Conservation (phyloP, 2,888 invertebrate species). For the Spicauda simplicius region DNA sequence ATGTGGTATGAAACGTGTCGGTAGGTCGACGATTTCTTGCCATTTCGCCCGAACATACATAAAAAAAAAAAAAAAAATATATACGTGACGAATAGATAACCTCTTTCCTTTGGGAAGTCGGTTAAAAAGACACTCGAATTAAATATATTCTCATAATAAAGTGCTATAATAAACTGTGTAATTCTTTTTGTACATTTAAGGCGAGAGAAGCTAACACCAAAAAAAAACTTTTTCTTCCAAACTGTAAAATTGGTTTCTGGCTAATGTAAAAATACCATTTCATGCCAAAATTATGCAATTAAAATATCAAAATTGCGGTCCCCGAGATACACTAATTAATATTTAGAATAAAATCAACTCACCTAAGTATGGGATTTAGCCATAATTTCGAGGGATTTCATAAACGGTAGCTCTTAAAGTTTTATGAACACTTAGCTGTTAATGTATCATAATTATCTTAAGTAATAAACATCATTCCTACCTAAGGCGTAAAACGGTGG, state of each 20-base stretch:
- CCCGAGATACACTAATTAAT: slow-evolving; percentile 1
- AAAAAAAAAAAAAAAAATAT: too few species aligned
- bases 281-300: slow-evolving; percentile 13
- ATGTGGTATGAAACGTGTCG: too few species aligned
- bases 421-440: slow-evolving; percentile 13
- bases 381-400: slow-evolving; percentile 5
- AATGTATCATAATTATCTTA: not conserved
- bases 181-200: too few species aligned
- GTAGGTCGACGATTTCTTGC: too few species aligned
- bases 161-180: too few species aligned
- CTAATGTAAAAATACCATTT: slow-evolving; percentile 27
- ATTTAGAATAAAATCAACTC: slow-evolving; percentile 4
- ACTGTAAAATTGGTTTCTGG: slow-evolving; percentile 13
- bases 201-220: too few species aligned
- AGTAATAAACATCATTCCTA: not conserved
- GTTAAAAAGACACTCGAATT: too few species aligned
- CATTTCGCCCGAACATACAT: too few species aligned
- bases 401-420: slow-evolving; percentile 21
- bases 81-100: too few species aligned
- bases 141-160: too few species aligned
- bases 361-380: slow-evolving; percentile 4
- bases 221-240: not conserved
- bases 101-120: too few species aligned
- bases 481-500: not conserved
- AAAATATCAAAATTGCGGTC: slow-evolving; percentile 8